Base-by-base conservation (phyloP, 2,113 vertebrate genomes). In the Campylomormyrus numenius region DNA sequence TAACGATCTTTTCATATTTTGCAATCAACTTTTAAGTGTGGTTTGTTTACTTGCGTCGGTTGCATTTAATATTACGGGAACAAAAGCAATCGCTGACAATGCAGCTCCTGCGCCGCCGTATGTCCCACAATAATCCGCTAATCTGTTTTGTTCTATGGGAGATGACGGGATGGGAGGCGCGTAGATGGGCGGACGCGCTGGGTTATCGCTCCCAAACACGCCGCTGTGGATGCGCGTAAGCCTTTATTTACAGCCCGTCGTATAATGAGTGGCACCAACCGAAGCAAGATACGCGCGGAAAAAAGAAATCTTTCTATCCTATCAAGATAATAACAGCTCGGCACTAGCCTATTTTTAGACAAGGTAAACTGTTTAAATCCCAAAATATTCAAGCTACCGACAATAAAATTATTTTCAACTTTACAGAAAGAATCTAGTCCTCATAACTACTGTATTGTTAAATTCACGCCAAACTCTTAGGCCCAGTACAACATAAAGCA, bases 181-280 rank as follows among this genome's bases (percentile, higher is more conserved):
- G 91, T 93, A 92, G 94, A 93, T 92, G 91, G 92, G 90, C 93
- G 56, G 85, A 74, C 66, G 90, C 87, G 77, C 88, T 87, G 93
- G 83, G 94, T 96, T 96, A 96, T 96, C 95, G 85, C 92, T 90
- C 89, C 90, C 91, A 92, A 95, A 94, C 95, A 96, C 86, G 58
- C 93, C 62, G 91, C 91, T 15, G 91, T 92, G 92, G 94, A 88
- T 88, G 92, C 91, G 92, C 91, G 49, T 88, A 89, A 93, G 94
- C 92, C 94, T 96, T 96, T 95, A 95, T 96, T 94, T 95, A 93
- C 91, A 92, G 91, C 89, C 91, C 91, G 92, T 93, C 93, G 93
- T 92, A 94, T 94, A 93, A 94, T 94, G 94, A 96, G 92, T 93
- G 70, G 94, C 95, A 94, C 94, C 93, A 94, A 94, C 95, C 77